Percentiles rank a stretch among this genome's conserved stretches.
Evolutionary conservation across 2,888 invertebrate species (phyloP).

Genomic region (Rotaria magnacalcarata): DNA sequence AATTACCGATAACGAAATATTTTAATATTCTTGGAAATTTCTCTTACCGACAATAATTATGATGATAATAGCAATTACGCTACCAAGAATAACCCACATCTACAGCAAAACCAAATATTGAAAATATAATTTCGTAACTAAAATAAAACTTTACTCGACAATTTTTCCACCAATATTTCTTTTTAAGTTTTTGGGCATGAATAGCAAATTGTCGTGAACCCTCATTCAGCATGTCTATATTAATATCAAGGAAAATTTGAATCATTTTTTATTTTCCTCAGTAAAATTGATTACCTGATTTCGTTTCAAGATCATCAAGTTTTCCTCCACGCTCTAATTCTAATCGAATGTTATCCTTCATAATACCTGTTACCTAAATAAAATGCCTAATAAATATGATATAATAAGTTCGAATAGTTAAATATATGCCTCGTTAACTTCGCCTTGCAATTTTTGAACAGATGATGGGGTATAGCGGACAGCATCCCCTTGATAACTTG

Average conservation of each 20-base stretch:
- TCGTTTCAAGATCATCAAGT: not conserved
- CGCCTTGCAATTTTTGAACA: not conserved
- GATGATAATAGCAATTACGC: not conserved
- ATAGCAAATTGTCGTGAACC: not conserved
- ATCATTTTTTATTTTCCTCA: not conserved
- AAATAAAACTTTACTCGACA: not conserved
- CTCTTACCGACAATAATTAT: too few species aligned
- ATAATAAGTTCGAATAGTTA: too few species aligned
- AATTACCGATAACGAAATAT: too few species aligned
- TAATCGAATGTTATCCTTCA: not conserved
- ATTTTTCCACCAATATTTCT: slow-evolving; percentile 11
- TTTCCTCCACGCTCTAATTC: not conserved
- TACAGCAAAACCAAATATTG: not conserved
- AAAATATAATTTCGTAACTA: too few species aligned
- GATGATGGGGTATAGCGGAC: not conserved
- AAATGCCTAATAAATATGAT: too few species aligned
- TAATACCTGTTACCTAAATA: not conserved
- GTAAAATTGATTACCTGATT: not conserved
- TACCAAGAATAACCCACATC: not conserved
- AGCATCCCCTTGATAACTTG: not conserved
- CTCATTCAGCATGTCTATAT: not conserved
- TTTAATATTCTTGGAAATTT: too few species aligned
- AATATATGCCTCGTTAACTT: not conserved
- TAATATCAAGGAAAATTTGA: not conserved
- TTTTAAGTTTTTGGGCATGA: not conserved